Evolutionary conservation across 2,888 invertebrate species (phyloP), one percentile per base, ranked within the genome.

Genomic region (Diplazon laetatorius): DNA sequence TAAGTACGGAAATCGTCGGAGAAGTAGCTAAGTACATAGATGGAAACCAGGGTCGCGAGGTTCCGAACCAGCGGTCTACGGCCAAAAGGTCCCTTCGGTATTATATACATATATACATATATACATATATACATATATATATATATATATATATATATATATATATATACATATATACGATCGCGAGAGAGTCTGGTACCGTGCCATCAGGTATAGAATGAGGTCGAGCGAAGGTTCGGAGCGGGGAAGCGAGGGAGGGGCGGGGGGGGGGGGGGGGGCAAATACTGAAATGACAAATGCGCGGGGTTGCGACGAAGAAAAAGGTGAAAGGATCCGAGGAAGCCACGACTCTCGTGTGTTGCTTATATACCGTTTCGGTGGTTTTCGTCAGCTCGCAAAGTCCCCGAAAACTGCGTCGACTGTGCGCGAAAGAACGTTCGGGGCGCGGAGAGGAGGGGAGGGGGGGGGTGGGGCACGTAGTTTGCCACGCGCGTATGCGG

Each of bases 201-300:
- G 82, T 80, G 80, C 82, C 82, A 83, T 82, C 87, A 84, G 88
- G 87, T 87, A n/a, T n/a, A 88, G 87, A 88, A 87, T 87, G 86
- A 89, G 87, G 87, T 88, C 85, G 85, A 84, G 73, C 86, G 79
- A 83, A 82, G 82, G 80, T 79, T 66, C 62, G 35, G n/a, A n/a
- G n/a, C n/a, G n/a, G n/a, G n/a, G n/a, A n/a, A n/a, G n/a, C n/a
- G n/a, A n/a, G n/a, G n/a, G n/a, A n/a, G n/a, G n/a, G n/a, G n/a
- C n/a, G n/a, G n/a, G n/a, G n/a, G n/a, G n/a, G n/a, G 16, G 55
- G 80, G 78, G 76, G 79, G 82, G 77, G 80, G 85, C 85, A 85
- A 89, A 85, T 70, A 68, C 70, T 85, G 87, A 86, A 89, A 89
- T 90, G 89, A 90, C 88, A 89, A 90, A 90, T 88, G 87, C 85